Conservation (phyloP, 2,113 vertebrate species). For the Dasyornis broadbenti region DNA sequence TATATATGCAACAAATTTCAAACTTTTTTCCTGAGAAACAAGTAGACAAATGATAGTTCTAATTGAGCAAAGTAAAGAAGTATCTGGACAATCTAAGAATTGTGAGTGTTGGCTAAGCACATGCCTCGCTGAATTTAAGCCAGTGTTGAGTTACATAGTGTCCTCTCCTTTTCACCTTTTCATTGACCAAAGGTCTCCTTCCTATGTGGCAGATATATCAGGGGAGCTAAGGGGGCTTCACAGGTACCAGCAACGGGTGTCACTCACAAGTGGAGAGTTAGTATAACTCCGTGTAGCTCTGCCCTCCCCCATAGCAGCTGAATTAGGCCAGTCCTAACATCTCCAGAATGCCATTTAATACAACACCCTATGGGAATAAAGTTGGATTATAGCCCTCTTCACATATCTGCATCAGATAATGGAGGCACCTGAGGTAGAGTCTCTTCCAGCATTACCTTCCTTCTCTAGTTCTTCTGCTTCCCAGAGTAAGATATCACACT, state of each 20-base stretch:
- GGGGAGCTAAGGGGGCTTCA: not conserved
- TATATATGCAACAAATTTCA: not conserved
- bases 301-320: not conserved
- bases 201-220: fast-evolving
- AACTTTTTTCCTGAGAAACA: not conserved
- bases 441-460: not conserved
- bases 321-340: not conserved
- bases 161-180: not conserved
- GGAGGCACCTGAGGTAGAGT: not conserved
- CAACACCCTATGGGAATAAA: not conserved
- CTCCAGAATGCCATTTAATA: not conserved
- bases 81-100: not conserved
- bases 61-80: not conserved
- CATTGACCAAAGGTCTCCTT: not conserved
- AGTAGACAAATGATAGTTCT: not conserved
- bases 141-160: not conserved
- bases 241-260: not conserved
- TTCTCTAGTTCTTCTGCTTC: not conserved
- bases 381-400: not conserved
- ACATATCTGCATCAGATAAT: not conserved
- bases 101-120: not conserved
- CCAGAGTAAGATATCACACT: not conserved
- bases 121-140: not conserved
- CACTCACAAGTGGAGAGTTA: not conserved
- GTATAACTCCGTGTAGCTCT: not conserved